Conservation (phyloP, 2,888 invertebrate genomes). For the Melanophora roralis region DNA sequence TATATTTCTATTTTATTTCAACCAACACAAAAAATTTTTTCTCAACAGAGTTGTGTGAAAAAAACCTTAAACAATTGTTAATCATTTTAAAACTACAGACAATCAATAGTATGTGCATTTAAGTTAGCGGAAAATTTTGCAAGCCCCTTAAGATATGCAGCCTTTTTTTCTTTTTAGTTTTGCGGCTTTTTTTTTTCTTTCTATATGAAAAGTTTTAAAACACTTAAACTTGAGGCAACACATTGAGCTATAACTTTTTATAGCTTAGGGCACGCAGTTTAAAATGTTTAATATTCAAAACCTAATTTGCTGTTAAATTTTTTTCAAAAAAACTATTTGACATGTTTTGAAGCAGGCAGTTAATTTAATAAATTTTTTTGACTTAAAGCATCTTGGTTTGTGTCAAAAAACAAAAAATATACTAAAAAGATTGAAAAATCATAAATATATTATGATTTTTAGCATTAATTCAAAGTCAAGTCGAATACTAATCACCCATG, state of each 20-base stretch:
- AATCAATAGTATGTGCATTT: no score
- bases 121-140: no score
- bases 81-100: neutral
- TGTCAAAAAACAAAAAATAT: no score
- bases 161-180: neutral
- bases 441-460: no score
- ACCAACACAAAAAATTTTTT: neutral
- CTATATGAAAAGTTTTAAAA: neutral
- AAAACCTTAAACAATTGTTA: neutral
- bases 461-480: no score
- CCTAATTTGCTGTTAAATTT: neutral
- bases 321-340: neutral
- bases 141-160: slow-evolving; percentile 19
- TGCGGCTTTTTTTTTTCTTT: neutral
- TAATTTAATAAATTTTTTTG: no score
- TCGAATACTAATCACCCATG: no score
- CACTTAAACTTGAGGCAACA: neutral
- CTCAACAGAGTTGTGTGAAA: no score
- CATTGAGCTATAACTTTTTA: neutral
- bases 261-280: neutral
- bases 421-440: no score
- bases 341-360: no score
- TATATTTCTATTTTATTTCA: neutral
- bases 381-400: no score
- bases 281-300: neutral